Evolutionary conservation across 2,797 vertebrate species (phyloP), one percentile per base, ranked within the genome.

Genomic region (Hydrophis major): DNA sequence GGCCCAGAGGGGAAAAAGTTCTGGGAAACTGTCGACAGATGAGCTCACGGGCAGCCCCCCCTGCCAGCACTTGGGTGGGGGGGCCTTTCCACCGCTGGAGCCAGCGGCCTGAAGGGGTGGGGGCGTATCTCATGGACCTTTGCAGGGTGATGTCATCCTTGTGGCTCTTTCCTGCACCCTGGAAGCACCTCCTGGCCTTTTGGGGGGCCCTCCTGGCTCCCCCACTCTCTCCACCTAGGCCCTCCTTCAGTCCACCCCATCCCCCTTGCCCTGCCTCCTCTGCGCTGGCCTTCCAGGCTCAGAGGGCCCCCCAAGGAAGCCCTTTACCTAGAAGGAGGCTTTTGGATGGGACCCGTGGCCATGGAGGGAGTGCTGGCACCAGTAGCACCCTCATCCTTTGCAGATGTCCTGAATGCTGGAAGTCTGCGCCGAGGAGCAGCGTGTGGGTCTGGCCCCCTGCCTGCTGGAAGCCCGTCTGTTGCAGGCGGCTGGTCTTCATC

Each of bases 71-170:
- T 32, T 37, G 37, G 37, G 37, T 37, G 37, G 37, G 2, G 2
- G 37, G 37, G 37, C 37, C 50, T 87, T 20, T 18, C 86, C n/a
- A 27, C 50, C 7, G 27, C 16, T 20, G 69, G 69, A 78, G 69
- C 16, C 7, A 10, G 14, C 1, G 2, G 69, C 20, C 69, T 42
- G 37, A 11, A 10, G 0, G 1, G 6, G 18, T 8, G 32, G 7
- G 6, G 37, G 7, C 2, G 10, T 4, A 12, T 2, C 1, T 4
- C 1, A 5, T 47, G 37, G 4, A 25, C 37, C 8, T 83, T 22
- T 11, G 37, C 74, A 83, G 74, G 66, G 8, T 83, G 20, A 5
- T 1, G 4, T 74, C 14, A 8, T 25, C 47, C 20, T 25, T 25
- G 37, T 83, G 74, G 37, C 37, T 42, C 37, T 42, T 78, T 10